Conservation (phyloP, 2,113 vertebrate species). For the Ptilorrhoa leucosticta region DNA sequence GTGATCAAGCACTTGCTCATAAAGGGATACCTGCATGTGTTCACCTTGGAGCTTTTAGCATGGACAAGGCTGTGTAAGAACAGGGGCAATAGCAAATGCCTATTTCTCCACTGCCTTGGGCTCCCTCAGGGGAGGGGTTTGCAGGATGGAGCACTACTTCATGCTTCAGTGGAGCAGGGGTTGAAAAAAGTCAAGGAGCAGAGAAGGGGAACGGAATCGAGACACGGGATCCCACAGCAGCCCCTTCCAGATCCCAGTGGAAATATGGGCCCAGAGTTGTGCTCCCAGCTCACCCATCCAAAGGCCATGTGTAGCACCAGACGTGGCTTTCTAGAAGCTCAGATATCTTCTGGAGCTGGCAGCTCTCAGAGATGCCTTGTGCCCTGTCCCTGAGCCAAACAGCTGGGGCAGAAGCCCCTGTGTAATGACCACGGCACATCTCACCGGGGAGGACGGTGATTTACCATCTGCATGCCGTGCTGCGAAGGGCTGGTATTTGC, state of each 20-base stretch:
- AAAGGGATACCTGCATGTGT: accelerated
- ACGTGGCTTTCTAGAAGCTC: background rate
- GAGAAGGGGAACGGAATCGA: background rate
- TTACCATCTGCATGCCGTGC: accelerated
- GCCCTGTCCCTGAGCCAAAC: background rate
- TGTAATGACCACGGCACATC: background rate
- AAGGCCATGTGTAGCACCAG: background rate
- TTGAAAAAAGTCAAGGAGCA: background rate
- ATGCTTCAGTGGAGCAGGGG: background rate
- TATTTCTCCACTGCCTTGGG: background rate
- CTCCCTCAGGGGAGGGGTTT: background rate
- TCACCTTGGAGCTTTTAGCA: background rate
- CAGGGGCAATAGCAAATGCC: accelerated
- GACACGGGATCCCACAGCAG: background rate
- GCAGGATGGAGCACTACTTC: background rate
- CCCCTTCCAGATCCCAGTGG: background rate
- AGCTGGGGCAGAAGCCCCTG: background rate
- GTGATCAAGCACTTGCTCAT: accelerated
- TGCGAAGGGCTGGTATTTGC: accelerated
- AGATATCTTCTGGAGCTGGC: background rate
- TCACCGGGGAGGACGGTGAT: accelerated
- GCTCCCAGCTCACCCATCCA: background rate
- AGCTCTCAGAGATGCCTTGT: accelerated
- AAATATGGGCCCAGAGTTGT: accelerated
- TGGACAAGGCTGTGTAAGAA: background rate